Conservation (phyloP, 2,113 vertebrate species). For the Lichenostomus cassidix region DNA sequence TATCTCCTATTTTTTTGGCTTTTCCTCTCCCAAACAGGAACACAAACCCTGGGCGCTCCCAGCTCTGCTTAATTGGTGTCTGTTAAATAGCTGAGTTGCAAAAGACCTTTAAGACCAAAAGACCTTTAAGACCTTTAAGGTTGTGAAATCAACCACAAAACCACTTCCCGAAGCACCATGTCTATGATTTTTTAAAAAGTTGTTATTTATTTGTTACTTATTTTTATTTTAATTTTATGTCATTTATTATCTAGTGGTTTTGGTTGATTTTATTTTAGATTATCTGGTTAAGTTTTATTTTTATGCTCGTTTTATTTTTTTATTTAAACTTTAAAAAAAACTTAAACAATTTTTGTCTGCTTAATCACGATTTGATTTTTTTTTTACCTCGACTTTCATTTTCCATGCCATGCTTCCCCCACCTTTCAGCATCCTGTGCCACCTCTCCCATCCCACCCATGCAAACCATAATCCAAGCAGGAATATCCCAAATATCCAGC, state of each 20-base stretch:
- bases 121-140: background rate
- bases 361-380: background rate
- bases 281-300: background rate
- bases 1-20: rapidly evolving
- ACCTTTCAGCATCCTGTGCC: background rate
- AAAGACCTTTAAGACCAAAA: background rate
- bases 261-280: background rate
- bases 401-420: background rate
- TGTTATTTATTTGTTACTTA: background rate
- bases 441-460: background rate
- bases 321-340: too few species aligned
- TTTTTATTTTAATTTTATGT: background rate
- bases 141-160: background rate
- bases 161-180: background rate
- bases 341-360: background rate
- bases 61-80: background rate
- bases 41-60: background rate
- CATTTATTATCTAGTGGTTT: background rate
- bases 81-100: background rate
- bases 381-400: background rate
- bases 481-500: background rate
- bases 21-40: background rate
- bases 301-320: background rate
- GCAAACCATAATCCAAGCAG: background rate
- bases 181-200: rapidly evolving